Base-by-base conservation (phyloP, 1,140 invertebrate genomes). In the Plutomurus gul region DNA sequence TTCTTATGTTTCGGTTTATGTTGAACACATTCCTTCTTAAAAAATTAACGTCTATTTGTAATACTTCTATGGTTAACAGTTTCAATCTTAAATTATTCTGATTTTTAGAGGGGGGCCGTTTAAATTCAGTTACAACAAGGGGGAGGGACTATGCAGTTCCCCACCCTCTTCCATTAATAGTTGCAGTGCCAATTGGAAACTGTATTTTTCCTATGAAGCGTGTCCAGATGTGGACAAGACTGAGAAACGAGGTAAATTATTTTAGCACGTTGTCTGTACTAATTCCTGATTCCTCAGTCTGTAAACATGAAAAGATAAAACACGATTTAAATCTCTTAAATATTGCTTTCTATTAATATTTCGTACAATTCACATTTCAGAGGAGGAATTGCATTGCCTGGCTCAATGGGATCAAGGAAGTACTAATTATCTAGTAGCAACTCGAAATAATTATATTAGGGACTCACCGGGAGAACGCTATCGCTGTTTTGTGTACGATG, bases 401-500 rank as follows among this genome's bases (percentile, higher is more conserved):
- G 76, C 51, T 2, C 20, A 43, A 20, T 77, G 76, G 76, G 20
- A 39, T 46, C 56, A 70, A 30, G 49, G 39, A 43, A 13, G 30
- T 0, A 27, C 37, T 8, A 39, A 47, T 6, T 71, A 71, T 43
- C 40, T 77, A 2, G 60, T 77, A 11, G 76, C 43, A 25, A 60
- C 49, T 7, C 8, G 43, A 13, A 77, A 43, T 22, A 60, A 20
- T 20, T 8, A 60, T 25, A 18, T 20, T 18, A 43, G 22, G 27
- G 27, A 47, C 16, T 40, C 46, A 20, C 47, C 47, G 6, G n/a
- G 43, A 30, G 76, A 77, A 10, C 60, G 74, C 20, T 77, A 60
- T 16, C 33, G 76, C 2, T 77, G 76, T 71, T 77, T 77, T 30
- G 30, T 71, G 13, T 77, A 18, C 36, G 60, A 70, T n/a, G 76